Conservation (phyloP, 2,888 invertebrate genomes). For the Tenthredo livida region DNA sequence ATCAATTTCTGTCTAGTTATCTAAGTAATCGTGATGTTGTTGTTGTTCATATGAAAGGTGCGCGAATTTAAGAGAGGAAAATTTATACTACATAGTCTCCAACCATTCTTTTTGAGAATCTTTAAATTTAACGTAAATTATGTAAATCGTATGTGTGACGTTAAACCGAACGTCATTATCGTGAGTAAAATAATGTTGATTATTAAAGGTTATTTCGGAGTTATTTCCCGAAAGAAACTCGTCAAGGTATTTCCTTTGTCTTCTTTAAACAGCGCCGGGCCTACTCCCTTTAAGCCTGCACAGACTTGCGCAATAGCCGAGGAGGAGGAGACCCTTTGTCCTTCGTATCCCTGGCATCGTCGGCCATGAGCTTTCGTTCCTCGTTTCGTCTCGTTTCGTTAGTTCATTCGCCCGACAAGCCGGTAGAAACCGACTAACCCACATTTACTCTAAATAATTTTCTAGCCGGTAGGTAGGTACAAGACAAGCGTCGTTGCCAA, state of each 20-base stretch:
- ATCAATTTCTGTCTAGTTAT: background rate
- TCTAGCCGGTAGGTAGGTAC: constrained; percentile 5
- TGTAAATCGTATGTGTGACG: background rate
- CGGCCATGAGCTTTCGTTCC: constrained; percentile 47
- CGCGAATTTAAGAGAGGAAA: background rate
- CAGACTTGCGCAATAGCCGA: constrained; percentile 39
- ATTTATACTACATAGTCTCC: background rate
- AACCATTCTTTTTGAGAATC: background rate
- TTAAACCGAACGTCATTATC: background rate
- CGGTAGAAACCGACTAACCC: constrained; percentile 44
- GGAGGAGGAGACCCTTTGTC: constrained; percentile 44
- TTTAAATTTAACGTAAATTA: background rate
- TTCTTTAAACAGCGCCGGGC: constrained; percentile 11
- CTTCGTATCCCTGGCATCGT: constrained; percentile 39
- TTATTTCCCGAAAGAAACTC: constrained; percentile 24
- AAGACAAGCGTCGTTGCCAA: constrained; percentile 34
- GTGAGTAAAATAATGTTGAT: background rate
- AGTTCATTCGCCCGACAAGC: background rate
- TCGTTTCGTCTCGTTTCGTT: background rate
- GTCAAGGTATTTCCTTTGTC: constrained; percentile 49
- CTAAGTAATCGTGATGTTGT: background rate
- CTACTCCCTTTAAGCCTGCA: constrained; percentile 43
- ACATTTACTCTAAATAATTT: constrained; percentile 42
- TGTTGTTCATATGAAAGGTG: background rate
- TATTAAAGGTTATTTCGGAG: background rate